Conservation (phyloP, 2,888 invertebrate species). For the Fabriciana adippe region DNA sequence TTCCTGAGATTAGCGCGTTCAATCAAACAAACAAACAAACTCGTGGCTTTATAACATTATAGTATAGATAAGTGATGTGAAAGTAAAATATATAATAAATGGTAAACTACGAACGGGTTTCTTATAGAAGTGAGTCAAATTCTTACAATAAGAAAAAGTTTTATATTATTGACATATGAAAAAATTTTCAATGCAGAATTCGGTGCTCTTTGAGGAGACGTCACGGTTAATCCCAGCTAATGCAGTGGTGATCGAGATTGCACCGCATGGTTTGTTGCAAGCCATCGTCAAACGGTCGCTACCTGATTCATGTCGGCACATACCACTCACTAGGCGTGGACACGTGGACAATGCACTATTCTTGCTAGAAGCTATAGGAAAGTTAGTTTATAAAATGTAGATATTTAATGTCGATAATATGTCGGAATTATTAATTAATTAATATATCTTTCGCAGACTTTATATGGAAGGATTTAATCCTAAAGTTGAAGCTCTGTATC, state of each 20-base stretch:
- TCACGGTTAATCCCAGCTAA: slow-evolving; percentile 87
- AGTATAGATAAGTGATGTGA: no score
- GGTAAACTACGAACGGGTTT: no score
- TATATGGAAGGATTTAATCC: slow-evolving; percentile 89
- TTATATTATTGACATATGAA: no score
- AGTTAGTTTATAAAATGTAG: slow-evolving; percentile 64
- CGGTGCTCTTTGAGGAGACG: slow-evolving; percentile 91
- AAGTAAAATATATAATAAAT: no score
- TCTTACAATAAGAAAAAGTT: no score
- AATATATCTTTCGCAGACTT: slow-evolving; percentile 73
- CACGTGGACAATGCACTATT: slow-evolving; percentile 82
- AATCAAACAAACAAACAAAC: no score
- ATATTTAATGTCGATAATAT: no score
- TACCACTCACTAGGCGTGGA: slow-evolving; percentile 88
- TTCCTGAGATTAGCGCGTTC: no score
- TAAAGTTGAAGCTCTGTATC: slow-evolving; percentile 87
- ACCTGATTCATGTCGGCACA: slow-evolving; percentile 82
- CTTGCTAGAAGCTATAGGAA: slow-evolving; percentile 84
- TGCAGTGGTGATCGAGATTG: slow-evolving; percentile 92
- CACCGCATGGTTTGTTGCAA: slow-evolving; percentile 94
- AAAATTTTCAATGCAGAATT: slow-evolving; percentile 69
- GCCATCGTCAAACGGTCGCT: slow-evolving; percentile 74
- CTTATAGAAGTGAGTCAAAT: no score
- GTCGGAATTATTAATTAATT: no score
- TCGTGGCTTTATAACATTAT: no score